Evolutionary conservation across 2,888 invertebrate species (phyloP).

Genomic region (Bombylius discolor): DNA sequence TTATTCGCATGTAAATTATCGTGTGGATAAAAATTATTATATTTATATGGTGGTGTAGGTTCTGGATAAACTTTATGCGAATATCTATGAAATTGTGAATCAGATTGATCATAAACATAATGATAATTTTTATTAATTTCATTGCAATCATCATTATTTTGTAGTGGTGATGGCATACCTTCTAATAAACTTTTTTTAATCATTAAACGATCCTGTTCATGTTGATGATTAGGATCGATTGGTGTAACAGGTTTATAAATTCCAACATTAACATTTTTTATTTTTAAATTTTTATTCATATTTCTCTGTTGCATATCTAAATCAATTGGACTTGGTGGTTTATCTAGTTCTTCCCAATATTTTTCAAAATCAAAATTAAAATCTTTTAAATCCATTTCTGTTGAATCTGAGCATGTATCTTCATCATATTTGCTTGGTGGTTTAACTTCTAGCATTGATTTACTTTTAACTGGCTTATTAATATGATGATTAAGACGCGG

Average conservation of each 20-base stretch:
- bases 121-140: conserved; percentile 13
- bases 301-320: conserved; percentile 33
- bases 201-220: conserved; percentile 34
- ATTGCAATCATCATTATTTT: conserved; percentile 16
- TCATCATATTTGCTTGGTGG: conserved; percentile 31
- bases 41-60: conserved; percentile 32
- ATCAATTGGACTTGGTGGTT: conserved; percentile 34
- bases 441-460: conserved; percentile 33
- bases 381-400: conserved; percentile 35
- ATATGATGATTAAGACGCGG: neutral
- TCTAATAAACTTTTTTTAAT: conserved; percentile 34
- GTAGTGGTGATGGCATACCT: conserved; percentile 35
- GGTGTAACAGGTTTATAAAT: conserved; percentile 34
- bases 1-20: conserved; percentile 24
- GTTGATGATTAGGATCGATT: conserved; percentile 28
- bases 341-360: conserved; percentile 36
- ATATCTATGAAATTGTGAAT: conserved; percentile 23
- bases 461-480: conserved; percentile 20
- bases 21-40: conserved; percentile 35
- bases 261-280: conserved; percentile 33
- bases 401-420: conserved; percentile 34
- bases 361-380: conserved; percentile 36
- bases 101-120: conserved; percentile 33
- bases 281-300: conserved; percentile 33
- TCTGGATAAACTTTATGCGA: conserved; percentile 33